These are phyloP conservation scores for Macrocentrus cingulum DNA, from an alignment of 1,140 invertebrate species.

Conservation along the genomic window DNA sequence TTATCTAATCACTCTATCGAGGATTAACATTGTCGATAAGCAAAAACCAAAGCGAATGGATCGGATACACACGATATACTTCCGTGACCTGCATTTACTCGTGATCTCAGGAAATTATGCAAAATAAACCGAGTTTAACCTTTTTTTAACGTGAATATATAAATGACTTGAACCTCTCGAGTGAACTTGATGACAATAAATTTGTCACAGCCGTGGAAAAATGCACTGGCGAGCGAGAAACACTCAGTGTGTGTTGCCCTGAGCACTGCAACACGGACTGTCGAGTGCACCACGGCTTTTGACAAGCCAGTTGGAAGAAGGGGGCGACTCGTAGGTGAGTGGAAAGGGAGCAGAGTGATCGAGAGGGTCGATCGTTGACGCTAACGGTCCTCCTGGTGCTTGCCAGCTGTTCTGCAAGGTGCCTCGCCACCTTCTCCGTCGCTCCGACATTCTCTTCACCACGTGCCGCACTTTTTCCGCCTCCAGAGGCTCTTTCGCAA, in stretches of 20 bases:
- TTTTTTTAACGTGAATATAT: no score
- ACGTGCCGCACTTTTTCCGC: conserved; percentile 12
- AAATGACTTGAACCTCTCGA: no score
- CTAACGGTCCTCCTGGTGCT: conserved; percentile 11
- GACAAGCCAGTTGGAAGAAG: no score
- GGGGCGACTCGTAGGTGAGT: not conserved
- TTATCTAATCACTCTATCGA: no score
- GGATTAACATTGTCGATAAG: not conserved
- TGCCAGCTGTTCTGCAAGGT: conserved; percentile 9
- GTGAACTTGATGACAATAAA: no score
- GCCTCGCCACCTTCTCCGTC: not conserved
- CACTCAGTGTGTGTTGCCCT: no score
- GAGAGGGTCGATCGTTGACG: not conserved
- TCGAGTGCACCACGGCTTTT: no score
- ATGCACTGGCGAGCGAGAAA: no score
- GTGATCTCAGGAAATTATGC: no score
- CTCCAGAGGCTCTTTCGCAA: conserved; percentile 15
- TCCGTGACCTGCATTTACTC: conserved; percentile 15
- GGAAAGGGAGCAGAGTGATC: not conserved
- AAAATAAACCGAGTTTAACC: not conserved
- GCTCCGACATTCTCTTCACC: conserved; percentile 13
- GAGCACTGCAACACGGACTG: no score
- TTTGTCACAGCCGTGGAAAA: no score
- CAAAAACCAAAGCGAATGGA: not conserved
- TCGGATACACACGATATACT: not conserved